Conservation (phyloP, 1,140 invertebrate genomes). For the Drosophila ananassae region DNA sequence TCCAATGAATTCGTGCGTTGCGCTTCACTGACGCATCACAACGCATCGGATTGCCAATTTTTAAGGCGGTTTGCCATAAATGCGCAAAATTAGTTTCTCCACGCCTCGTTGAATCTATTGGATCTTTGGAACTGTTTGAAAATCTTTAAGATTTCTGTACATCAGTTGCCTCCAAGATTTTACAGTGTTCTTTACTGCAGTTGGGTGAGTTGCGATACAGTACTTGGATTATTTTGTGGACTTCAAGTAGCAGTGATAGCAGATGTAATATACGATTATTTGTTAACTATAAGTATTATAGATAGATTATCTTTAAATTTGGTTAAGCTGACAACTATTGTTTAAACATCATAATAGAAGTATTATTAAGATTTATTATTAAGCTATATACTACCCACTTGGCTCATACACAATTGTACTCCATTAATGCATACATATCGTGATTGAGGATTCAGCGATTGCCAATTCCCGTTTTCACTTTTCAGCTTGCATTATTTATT, state of each 20-base stretch:
- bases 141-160: slow-evolving; percentile 9
- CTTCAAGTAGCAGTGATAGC: too few species aligned
- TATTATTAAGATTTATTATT: too few species aligned
- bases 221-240: too few species aligned
- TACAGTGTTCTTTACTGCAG: slow-evolving; percentile 27
- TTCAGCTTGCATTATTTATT: slow-evolving; percentile 28
- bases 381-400: background rate
- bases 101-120: slow-evolving; percentile 58
- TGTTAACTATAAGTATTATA: too few species aligned
- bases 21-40: slow-evolving; percentile 58
- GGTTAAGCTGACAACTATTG: too few species aligned
- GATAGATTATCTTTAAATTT: too few species aligned
- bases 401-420: background rate
- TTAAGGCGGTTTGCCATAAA: slow-evolving; percentile 54
- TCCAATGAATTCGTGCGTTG: slow-evolving; percentile 39
- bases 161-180: slow-evolving; percentile 52
- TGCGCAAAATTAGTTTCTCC: slow-evolving; percentile 56
- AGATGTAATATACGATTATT: too few species aligned
- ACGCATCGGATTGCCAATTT: slow-evolving; percentile 44
- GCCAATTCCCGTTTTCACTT: slow-evolving; percentile 35
- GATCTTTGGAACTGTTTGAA: slow-evolving; percentile 13
- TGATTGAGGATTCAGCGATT: background rate
- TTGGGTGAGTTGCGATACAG: slow-evolving; percentile 28
- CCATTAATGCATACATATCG: background rate
- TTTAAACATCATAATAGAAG: too few species aligned